These are phyloP conservation scores for Zaprionus ornatus DNA, from an alignment of 1,140 invertebrate genomes.

Conservation along the genomic window DNA sequence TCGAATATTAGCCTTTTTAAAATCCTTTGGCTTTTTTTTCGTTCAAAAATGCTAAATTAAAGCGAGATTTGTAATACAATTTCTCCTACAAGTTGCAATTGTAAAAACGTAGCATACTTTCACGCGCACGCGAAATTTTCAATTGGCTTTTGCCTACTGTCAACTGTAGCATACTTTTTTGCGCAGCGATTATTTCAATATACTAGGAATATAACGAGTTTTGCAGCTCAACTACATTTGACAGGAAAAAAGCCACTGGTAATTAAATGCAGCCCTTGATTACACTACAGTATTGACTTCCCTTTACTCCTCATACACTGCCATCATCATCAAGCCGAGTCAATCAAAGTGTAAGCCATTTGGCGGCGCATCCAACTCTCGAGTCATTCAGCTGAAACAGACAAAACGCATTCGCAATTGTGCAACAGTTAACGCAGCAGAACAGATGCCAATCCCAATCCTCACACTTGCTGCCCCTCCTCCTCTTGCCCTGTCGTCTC, in stretches of 20 bases:
- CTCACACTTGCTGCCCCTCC: neutral
- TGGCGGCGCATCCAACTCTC: slow-evolving; percentile 22
- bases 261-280: neutral
- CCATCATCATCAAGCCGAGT: neutral
- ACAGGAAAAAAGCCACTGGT: neutral
- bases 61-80: neutral
- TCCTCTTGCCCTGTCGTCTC: neutral
- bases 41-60: neutral
- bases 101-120: neutral
- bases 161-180: neutral
- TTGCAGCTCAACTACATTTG: neutral
- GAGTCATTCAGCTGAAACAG: slow-evolving; percentile 27
- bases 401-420: slow-evolving; percentile 41
- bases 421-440: slow-evolving; percentile 40
- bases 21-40: too few relatives aligned
- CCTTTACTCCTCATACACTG: neutral
- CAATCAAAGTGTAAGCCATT: slow-evolving; percentile 25
- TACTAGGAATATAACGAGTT: neutral
- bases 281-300: neutral
- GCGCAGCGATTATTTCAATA: neutral
- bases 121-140: neutral
- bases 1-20: too few relatives aligned
- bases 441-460: slow-evolving; percentile 3
- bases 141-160: neutral
- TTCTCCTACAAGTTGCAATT: neutral